Percentiles rank a stretch among this genome's conserved stretches.
Evolutionary conservation across 2,113 vertebrate genomes (phyloP).

Genomic region (Tragelaphus scriptus): DNA sequence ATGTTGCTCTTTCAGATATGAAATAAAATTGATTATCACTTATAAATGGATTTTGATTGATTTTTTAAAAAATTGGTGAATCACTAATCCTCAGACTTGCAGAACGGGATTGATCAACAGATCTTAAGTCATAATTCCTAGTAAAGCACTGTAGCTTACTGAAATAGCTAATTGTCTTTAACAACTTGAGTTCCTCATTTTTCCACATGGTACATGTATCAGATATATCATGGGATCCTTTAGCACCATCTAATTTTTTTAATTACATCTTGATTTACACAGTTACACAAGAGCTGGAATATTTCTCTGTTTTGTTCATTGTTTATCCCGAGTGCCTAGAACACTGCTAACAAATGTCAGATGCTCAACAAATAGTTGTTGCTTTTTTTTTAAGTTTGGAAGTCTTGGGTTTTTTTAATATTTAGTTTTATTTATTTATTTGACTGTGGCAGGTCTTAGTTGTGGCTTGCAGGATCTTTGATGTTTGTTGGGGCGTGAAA

Average conservation of each 20-base stretch:
- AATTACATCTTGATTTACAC: background rate
- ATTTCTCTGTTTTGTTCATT: background rate
- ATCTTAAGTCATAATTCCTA: background rate
- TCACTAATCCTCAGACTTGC: background rate
- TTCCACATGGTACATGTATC: background rate
- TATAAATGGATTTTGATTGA: background rate
- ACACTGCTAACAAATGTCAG: slow-evolving; percentile 17
- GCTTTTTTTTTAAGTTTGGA: background rate
- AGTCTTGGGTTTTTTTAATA: background rate
- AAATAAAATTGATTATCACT: background rate
- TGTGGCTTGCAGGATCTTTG: background rate
- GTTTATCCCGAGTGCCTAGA: background rate
- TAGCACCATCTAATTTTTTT: background rate
- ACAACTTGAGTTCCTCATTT: background rate
- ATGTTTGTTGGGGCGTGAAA: background rate
- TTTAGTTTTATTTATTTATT: background rate
- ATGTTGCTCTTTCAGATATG: background rate
- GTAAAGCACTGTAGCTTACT: background rate
- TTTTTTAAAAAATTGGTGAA: background rate
- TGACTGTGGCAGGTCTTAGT: background rate
- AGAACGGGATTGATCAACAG: background rate
- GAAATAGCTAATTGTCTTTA: background rate
- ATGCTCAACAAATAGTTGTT: background rate
- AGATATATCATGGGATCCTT: background rate
- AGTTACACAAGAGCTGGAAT: background rate